Evolutionary conservation across 2,113 vertebrate species (phyloP).

Genomic region (Diphyllodes magnificus): DNA sequence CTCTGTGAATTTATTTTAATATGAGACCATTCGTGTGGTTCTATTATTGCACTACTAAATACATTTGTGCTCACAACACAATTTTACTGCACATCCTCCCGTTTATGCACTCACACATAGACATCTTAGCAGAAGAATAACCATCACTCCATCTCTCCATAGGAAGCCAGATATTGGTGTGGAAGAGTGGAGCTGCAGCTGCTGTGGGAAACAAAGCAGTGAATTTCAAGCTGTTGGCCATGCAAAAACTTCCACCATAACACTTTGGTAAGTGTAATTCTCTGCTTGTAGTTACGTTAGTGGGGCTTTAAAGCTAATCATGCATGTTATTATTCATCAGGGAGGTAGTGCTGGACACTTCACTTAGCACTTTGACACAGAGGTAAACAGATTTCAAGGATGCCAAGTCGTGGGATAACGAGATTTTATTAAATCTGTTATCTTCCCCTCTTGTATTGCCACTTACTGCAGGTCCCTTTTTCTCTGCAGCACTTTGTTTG

Average conservation of each 20-base stretch:
- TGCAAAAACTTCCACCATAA: background rate
- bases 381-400: background rate
- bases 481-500: background rate
- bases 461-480: background rate
- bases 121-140: background rate
- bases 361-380: background rate
- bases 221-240: background rate
- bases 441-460: background rate
- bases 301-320: conserved; percentile 9
- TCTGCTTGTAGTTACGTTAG: background rate
- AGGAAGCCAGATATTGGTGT: background rate
- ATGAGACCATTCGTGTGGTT: background rate
- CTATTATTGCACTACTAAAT: background rate
- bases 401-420: background rate
- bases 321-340: background rate
- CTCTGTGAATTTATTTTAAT: conserved; percentile 31
- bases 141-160: background rate
- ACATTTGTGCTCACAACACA: background rate
- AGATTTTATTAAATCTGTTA: background rate
- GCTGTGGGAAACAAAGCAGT: background rate
- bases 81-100: background rate
- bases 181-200: background rate
- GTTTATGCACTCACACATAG: background rate
- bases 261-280: background rate
- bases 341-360: background rate